Evolutionary conservation across 30 jellyfish, hydroid and myxozoan species (phyloP), one percentile per base, ranked within the genome.

Genomic region (Nemopilema nomurai): DNA sequence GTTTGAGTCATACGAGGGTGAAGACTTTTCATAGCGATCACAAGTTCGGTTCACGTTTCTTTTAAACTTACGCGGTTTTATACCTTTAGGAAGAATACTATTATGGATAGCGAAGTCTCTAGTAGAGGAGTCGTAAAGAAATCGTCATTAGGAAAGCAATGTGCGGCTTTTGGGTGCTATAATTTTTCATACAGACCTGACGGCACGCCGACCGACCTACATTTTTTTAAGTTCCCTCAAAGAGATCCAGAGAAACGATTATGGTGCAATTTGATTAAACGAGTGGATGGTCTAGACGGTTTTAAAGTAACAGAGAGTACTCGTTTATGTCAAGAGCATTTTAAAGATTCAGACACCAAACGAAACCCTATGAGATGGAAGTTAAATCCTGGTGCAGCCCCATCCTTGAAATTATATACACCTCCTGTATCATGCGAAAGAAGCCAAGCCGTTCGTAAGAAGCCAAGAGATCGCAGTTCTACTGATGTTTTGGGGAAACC

Each of bases 161-260:
- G 90, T 81, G 90, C 90, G 16, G 90, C 90, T 16, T 81, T 28
- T 33, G 90, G 90, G 18, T 81, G 85, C 76, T 81, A 66, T 57
- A 81, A 33, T 66, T 16, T 25, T 29, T 69, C 49, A 18, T 81
- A 81, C 76, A 69, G 57, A 41, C 57, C 74, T 24, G 75, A 81
- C 30, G 90, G 90, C 18, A n/a, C 57, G 25, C 85, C 80, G 32
- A 27, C 51, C 62, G 88, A 81, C 88, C 87, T 70, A 25, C 92
- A 62, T 52, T 84, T 84, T 62, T 84, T 84, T 41, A 25, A 29
- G 62, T 84, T 84, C 49, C 92, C 92, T 9, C 88, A 84, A 71
- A 84, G 49, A 26, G 51, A 84, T 30, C 92, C 92, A 21, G 80
- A 62, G 57, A 41, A 41, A 41, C 57, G 57, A 41, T 41, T 41